Evolutionary conservation across 2,888 invertebrate species (phyloP).

Genomic region (Blastobasis adustella): DNA sequence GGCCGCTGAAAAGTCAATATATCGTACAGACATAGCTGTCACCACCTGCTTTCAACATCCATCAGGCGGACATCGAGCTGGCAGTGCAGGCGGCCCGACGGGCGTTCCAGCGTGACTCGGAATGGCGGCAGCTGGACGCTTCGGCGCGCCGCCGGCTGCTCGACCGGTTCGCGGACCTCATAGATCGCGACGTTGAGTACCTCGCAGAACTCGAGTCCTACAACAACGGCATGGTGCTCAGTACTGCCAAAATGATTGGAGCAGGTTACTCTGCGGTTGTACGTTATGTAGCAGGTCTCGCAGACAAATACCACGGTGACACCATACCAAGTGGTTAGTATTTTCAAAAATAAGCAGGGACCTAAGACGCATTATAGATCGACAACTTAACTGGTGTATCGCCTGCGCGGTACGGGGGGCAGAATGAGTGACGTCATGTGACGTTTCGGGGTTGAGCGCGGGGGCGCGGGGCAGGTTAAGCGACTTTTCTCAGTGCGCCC

Average conservation of each 20-base stretch:
- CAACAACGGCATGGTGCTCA: slow-evolving; percentile 91
- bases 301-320: slow-evolving; percentile 89
- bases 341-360: too few relatives aligned
- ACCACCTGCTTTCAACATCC: too few relatives aligned
- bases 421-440: too few relatives aligned
- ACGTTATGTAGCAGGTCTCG: slow-evolving; percentile 93
- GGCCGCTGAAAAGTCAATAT: too few relatives aligned
- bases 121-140: slow-evolving; percentile 77
- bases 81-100: slow-evolving; percentile 87
- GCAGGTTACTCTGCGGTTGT: slow-evolving; percentile 90
- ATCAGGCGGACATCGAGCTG: slow-evolving; percentile 84
- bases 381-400: too few relatives aligned
- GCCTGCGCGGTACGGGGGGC: too few relatives aligned
- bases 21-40: too few relatives aligned
- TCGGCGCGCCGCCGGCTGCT: slow-evolving; percentile 81
- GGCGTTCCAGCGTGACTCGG: slow-evolving; percentile 79
- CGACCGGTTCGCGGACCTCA: slow-evolving; percentile 86
- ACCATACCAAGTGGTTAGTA: slow-evolving; percentile 79
- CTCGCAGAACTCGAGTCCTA: slow-evolving; percentile 91
- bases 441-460: too few relatives aligned
- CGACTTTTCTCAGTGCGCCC: too few relatives aligned
- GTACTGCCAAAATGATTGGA: slow-evolving; percentile 72
- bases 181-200: slow-evolving; percentile 83
- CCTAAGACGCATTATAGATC: too few relatives aligned
- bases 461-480: too few relatives aligned